phyloP scores from a whole-genome alignment of 2,113 vertebrate species.

The Saccopteryx bilineata region DNA sequence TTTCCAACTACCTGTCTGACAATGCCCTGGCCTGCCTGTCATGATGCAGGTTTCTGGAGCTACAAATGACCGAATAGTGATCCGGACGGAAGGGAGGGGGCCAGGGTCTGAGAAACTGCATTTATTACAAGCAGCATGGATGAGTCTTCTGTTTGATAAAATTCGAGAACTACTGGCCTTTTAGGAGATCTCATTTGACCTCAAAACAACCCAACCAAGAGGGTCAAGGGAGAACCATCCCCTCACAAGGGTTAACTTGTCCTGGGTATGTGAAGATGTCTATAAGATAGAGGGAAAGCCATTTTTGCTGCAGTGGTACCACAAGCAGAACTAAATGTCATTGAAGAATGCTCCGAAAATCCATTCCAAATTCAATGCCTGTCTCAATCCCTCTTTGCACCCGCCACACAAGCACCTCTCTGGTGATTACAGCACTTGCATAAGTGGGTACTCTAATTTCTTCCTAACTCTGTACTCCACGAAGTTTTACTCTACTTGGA shows the following conservation, averaged over 20 bases:
- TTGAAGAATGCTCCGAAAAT: neutral
- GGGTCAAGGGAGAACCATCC: neutral
- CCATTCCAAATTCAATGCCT: neutral
- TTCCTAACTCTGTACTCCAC: neutral
- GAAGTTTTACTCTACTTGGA: neutral
- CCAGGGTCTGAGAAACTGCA: too few species aligned
- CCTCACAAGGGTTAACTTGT: neutral
- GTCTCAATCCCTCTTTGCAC: neutral
- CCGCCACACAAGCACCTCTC: neutral
- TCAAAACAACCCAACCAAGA: neutral
- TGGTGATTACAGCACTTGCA: accelerated
- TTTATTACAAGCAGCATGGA: neutral
- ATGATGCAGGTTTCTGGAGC: neutral
- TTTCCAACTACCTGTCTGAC: neutral
- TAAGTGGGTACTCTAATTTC: neutral
- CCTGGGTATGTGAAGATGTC: neutral
- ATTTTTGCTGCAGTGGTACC: neutral
- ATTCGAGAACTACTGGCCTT: neutral
- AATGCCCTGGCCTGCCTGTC: neutral
- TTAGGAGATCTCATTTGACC: neutral
- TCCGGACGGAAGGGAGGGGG: too few species aligned
- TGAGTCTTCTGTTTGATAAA: neutral
- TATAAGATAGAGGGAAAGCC: neutral
- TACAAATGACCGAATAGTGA: neutral
- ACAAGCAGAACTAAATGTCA: neutral